These are phyloP conservation scores for Helarctos malayanus DNA, from an alignment of 2,797 vertebrate species.

Conservation along the genomic window DNA sequence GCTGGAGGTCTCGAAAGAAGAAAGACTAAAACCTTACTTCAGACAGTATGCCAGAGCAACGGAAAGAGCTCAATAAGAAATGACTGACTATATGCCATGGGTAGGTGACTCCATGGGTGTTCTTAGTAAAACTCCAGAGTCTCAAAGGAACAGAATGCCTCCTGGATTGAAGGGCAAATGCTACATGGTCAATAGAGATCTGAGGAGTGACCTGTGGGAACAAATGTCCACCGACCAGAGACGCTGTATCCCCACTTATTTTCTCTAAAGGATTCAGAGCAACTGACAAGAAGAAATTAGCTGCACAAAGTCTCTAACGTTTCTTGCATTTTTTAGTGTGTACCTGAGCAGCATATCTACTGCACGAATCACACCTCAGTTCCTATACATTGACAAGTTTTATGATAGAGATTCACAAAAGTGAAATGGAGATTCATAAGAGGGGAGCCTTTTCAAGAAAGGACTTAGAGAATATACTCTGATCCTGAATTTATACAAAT, in stretches of 20 bases:
- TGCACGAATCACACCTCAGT: neutral
- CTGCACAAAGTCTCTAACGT: neutral
- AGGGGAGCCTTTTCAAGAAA: neutral
- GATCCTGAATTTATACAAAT: neutral
- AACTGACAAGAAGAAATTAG: neutral
- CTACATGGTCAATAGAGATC: neutral
- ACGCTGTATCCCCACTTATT: neutral
- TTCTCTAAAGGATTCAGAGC: neutral
- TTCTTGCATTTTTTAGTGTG: neutral
- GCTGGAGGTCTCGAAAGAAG: neutral
- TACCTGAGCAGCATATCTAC: neutral
- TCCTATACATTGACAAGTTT: neutral
- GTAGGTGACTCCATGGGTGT: fast-evolving
- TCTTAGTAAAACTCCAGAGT: neutral
- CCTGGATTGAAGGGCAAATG: neutral
- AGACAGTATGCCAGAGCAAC: neutral
- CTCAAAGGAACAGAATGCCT: neutral
- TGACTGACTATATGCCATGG: fast-evolving
- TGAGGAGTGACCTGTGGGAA: neutral
- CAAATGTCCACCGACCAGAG: neutral
- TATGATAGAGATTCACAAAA: neutral
- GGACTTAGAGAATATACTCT: neutral
- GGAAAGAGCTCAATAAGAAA: neutral
- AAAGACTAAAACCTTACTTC: neutral
- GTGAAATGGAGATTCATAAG: neutral